Evolutionary conservation across 2,113 vertebrate species (phyloP), one percentile per base, ranked within the genome.

Genomic region (Psophia crepitans): DNA sequence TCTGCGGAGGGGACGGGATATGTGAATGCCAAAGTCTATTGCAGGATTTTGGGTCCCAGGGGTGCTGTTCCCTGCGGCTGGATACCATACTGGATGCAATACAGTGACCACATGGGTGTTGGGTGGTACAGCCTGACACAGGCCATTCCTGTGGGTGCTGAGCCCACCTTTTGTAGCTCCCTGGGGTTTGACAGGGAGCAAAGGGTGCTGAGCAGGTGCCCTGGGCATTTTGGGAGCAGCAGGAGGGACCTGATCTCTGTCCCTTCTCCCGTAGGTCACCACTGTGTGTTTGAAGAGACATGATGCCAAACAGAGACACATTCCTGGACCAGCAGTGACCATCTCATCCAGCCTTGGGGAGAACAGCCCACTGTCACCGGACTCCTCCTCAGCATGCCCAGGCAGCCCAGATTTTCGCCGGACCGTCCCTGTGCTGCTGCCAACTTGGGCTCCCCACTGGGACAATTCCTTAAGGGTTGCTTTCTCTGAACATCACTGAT

Each of bases 1-100:
- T 71, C 70, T 5, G 1, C 0, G 2, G 48, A 82, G 43, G 7
- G 53, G 3, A 5, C 1, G 2, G 28, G 54, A 16, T 28, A 2
- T 12, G 46, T 23, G 51, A 73, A 51, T 77, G 20, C 18, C 44
- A 73, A 35, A 37, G 48, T 3, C 9, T 12, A 0, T 5, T 46
- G 14, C 23, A 56, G 75, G 54, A 56, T 43, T 80, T 71, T 2
- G 61, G 51, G 53, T 89, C 20, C 54, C 3, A 1, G 41, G 27
- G 11, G 5, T 83, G 58, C 63, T 79, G 26, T 21, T 75, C 37
- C 24, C 32, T 74, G 44, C 56, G 32, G 46, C 17, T 39, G 14
- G 27, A 49, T 39, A 1, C 78, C 28, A 1, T 73, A 9, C 28
- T 63, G 69, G 60, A 3, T 61, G 39, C 4, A 1, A 30, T 4